Evolutionary conservation across 2,113 vertebrate species (phyloP).

Genomic region (Pachyramphus minor): DNA sequence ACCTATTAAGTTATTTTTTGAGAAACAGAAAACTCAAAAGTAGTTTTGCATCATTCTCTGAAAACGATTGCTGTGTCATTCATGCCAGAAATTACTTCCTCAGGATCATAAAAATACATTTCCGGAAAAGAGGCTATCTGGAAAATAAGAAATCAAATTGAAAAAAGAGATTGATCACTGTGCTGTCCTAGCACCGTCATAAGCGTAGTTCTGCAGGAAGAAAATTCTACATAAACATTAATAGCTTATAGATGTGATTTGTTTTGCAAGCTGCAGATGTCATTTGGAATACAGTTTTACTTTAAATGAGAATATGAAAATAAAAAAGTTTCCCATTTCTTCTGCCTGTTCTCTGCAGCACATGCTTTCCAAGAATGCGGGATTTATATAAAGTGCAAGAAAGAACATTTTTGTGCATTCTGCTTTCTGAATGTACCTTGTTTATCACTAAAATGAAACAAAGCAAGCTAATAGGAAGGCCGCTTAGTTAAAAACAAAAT

Average conservation of each 20-base stretch:
- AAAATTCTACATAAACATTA: not conserved
- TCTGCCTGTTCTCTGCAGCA: not conserved
- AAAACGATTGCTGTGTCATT: not conserved
- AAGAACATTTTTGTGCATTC: not conserved
- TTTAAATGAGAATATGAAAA: not conserved
- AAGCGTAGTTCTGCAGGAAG: not conserved
- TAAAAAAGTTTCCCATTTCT: not conserved
- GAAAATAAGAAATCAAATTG: not conserved
- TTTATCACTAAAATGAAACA: not conserved
- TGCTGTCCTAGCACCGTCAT: not conserved
- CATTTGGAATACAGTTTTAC: not conserved
- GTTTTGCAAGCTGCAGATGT: not conserved
- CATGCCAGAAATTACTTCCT: not conserved
- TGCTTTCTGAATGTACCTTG: not conserved
- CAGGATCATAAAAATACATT: not conserved
- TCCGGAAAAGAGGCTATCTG: not conserved
- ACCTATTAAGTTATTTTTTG: not conserved
- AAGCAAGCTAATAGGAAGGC: not conserved
- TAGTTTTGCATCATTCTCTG: not conserved
- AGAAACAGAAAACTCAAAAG: not conserved
- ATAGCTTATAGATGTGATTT: not conserved
- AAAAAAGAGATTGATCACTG: not conserved
- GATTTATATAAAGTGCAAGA: not conserved
- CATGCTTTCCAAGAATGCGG: not conserved
- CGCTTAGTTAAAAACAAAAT: not conserved